phyloP scores from a whole-genome alignment of 2,113 vertebrate genomes.

The Menidia beryllina region DNA sequence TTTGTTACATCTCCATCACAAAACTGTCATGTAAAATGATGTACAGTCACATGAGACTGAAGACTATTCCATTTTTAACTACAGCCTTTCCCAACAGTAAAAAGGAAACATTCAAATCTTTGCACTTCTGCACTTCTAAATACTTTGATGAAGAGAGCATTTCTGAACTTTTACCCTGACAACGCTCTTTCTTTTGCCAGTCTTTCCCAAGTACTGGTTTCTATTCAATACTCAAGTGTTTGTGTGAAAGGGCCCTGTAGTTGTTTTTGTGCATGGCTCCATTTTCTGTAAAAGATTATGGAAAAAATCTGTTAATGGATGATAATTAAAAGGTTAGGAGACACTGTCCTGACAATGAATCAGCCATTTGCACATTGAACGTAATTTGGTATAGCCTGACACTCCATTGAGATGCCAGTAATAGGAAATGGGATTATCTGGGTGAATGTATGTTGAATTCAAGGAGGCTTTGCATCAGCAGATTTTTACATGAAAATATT shows the following conservation, averaged over 20 bases:
- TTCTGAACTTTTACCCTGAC: slow-evolving; percentile 25
- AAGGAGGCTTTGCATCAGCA: slow-evolving; percentile 9
- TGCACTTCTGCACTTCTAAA: slow-evolving; percentile 13
- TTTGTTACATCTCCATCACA: slow-evolving; percentile 4
- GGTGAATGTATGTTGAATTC: neutral
- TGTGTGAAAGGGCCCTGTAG: neutral
- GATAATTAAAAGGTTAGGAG: neutral
- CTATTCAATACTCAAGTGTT: neutral
- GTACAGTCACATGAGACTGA: slow-evolving; percentile 25
- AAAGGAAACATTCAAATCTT: too few relatives aligned
- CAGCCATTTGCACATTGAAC: neutral
- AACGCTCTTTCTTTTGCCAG: neutral
- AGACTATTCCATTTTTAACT: slow-evolving; percentile 18
- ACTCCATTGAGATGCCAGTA: slow-evolving; percentile 1
- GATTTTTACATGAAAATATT: slow-evolving; percentile 29
- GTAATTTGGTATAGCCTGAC: neutral
- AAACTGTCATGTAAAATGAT: slow-evolving; percentile 32
- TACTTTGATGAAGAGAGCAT: slow-evolving; percentile 19
- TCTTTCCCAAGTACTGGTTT: too few relatives aligned
- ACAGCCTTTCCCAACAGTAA: too few relatives aligned
- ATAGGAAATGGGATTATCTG: neutral
- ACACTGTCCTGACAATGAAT: neutral
- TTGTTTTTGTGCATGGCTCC: neutral
- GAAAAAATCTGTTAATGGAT: neutral
- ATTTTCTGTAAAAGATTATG: neutral